Evolutionary conservation across 2,797 vertebrate genomes (phyloP).

Genomic region (Crenuchus spilurus): DNA sequence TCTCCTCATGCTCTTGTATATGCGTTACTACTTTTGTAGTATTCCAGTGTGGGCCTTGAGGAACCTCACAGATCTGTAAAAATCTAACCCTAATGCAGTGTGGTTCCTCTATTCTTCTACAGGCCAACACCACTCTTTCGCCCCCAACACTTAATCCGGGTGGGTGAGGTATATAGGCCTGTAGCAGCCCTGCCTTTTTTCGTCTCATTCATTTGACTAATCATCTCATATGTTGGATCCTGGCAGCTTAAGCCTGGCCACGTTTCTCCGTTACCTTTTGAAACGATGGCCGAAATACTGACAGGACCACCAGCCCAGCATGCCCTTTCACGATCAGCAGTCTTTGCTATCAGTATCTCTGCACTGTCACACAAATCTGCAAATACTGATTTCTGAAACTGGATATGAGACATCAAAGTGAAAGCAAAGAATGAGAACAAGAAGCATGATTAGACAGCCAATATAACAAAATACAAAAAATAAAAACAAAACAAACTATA

Average conservation of each 20-base stretch:
- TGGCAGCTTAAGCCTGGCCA: not conserved
- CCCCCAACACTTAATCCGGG: too few relatives aligned
- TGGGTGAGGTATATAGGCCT: not conserved
- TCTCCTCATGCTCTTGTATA: not conserved
- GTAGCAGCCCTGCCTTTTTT: not conserved
- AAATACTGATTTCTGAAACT: slow-evolving; percentile 47
- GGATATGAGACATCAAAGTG: slow-evolving; percentile 7
- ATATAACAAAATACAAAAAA: not conserved
- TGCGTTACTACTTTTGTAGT: not conserved
- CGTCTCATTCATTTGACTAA: slow-evolving; percentile 4
- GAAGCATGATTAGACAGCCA: not conserved
- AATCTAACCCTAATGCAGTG: not conserved
- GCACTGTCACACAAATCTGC: slow-evolving; percentile 15
- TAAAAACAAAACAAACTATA: not conserved
- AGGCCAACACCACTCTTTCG: not conserved
- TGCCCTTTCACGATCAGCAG: slow-evolving; percentile 8
- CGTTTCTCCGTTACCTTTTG: slow-evolving; percentile 5
- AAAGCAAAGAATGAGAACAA: not conserved
- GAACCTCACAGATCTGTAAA: not conserved
- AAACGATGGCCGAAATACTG: slow-evolving; percentile 11
- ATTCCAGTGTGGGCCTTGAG: slow-evolving; percentile 1
- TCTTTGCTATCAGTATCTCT: slow-evolving; percentile 38
- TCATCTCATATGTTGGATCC: slow-evolving; percentile 14
- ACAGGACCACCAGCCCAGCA: slow-evolving; percentile 1
- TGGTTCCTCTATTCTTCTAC: not conserved